These are phyloP conservation scores for Aphrocallistes beatrix DNA, from an alignment of 37 sponge, comb jelly and placozoan species.

Conservation along the genomic window DNA sequence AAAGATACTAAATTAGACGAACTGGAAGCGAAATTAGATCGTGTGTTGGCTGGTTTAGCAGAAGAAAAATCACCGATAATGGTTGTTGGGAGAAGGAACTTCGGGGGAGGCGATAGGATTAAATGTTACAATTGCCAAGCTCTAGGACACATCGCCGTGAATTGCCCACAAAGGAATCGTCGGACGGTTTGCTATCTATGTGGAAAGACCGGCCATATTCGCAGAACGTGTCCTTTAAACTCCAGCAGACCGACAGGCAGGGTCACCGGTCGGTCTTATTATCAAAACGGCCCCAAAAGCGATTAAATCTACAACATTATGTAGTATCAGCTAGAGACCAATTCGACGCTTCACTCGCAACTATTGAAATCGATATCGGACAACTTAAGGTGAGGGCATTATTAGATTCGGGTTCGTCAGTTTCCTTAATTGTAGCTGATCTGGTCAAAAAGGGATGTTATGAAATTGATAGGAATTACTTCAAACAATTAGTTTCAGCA, in stretches of 20 bases:
- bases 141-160: neutral
- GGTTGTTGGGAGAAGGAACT: neutral
- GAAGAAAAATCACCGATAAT: neutral
- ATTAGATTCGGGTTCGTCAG: conserved; percentile 22
- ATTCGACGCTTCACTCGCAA: too few species aligned
- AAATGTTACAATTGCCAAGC: neutral
- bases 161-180: neutral
- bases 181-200: neutral
- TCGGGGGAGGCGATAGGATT: neutral
- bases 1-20: neutral
- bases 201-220: neutral
- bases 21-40: neutral
- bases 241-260: neutral
- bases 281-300: neutral
- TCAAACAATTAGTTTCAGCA: neutral
- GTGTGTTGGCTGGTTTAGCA: neutral
- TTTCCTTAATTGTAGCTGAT: neutral
- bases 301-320: neutral
- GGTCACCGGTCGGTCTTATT: neutral
- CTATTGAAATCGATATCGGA: too few species aligned
- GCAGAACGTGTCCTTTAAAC: neutral
- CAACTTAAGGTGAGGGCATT: neutral
- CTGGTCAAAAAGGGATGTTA: neutral
- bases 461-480: neutral
- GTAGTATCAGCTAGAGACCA: neutral